Evolutionary conservation across 1,140 invertebrate genomes (phyloP).

Genomic region (Pentalonia nigronervosa): DNA sequence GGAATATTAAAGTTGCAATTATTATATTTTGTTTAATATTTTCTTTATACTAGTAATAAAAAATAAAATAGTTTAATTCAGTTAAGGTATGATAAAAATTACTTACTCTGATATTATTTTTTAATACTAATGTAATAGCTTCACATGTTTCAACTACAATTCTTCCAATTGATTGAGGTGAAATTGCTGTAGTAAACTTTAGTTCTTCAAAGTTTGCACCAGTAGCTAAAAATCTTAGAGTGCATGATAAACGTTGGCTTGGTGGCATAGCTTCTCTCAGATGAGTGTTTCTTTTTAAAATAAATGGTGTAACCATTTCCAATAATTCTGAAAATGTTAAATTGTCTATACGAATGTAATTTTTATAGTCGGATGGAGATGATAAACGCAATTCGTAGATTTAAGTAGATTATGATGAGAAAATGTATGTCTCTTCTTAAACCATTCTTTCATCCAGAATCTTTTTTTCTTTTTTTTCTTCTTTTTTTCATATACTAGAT

Average conservation of each 20-base stretch:
- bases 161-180: constrained; percentile 36
- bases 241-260: background rate
- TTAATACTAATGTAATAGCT: background rate
- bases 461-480: constrained; percentile 9
- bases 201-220: constrained; percentile 29
- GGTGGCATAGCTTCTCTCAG: background rate
- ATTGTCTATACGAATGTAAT: background rate
- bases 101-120: constrained; percentile 30
- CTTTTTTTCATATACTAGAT: background rate
- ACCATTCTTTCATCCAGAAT: constrained; percentile 19
- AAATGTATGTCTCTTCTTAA: constrained; percentile 2
- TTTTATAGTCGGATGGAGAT: background rate
- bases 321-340: background rate
- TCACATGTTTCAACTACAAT: constrained; percentile 20
- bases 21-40: too few relatives aligned
- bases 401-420: background rate
- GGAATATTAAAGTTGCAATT: too few relatives aligned
- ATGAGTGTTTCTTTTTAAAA: background rate
- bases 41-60: too few relatives aligned
- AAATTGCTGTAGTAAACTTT: constrained; percentile 4
- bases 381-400: constrained; percentile 4
- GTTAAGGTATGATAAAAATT: background rate
- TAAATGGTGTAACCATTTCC: background rate
- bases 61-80: too few relatives aligned
- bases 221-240: background rate